A percentile compares a stretch with the other conserved stretches of the same genome.
Evolutionary conservation across 2,888 invertebrate genomes (phyloP).

Genomic region (Volucella inanis): DNA sequence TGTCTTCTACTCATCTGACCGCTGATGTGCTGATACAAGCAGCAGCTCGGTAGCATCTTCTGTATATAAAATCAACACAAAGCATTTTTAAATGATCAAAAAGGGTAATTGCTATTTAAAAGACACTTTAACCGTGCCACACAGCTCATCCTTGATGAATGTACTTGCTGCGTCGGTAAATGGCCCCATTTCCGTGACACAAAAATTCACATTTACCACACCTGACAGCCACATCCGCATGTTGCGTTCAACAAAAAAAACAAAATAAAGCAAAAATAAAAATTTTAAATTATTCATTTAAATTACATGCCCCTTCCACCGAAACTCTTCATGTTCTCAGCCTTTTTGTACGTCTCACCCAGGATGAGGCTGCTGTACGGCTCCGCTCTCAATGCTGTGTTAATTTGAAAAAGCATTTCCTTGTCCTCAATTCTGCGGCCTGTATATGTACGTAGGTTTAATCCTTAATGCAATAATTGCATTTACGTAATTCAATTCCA

Average conservation of each 20-base stretch:
- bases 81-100: too few relatives aligned
- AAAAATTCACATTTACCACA: conserved; percentile 17
- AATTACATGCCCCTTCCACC: not conserved
- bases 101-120: too few relatives aligned
- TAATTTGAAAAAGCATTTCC: not conserved
- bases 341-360: not conserved
- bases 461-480: conserved; percentile 24
- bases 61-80: too few relatives aligned
- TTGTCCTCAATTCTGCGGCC: conserved; percentile 25
- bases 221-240: conserved; percentile 2
- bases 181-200: not conserved
- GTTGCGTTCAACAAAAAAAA: not conserved
- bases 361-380: not conserved
- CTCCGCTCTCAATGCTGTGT: too few relatives aligned
- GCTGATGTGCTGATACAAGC: too few relatives aligned
- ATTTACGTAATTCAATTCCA: conserved; percentile 18
- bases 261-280: not conserved
- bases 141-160: too few relatives aligned
- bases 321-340: not conserved
- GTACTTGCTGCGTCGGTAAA: not conserved
- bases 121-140: too few relatives aligned
- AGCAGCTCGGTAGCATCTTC: too few relatives aligned
- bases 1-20: too few relatives aligned
- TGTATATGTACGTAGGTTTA: not conserved
- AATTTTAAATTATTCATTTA: not conserved